Evolutionary conservation across 1,140 invertebrate species (phyloP), one percentile per base, ranked within the genome.

Genomic region (Argopecten irradians): DNA sequence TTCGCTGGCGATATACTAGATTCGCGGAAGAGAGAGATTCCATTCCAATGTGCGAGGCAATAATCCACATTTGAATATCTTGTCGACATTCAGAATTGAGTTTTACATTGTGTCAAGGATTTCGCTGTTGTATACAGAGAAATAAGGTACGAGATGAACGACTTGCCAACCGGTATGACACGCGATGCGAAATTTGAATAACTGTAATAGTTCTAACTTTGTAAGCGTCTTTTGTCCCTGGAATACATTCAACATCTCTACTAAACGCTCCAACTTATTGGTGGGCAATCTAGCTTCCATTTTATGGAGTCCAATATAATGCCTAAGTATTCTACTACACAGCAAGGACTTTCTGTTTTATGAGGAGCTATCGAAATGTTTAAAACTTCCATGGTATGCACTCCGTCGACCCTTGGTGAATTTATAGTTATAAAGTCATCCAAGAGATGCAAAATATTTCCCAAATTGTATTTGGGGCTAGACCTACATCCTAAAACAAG

Each of bases 391-490:
- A 84, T 84, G 16, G 83, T 84, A 14, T 16, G 33, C 0, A 32
- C 8, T 11, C 83, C 83, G 33, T 36, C 33, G 16, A 36, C 28
- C 11, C 22, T 22, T 84, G 28, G 83, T 33, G 33, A 3, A 84
- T 84, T 36, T 14, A 84, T 84, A 33, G 83, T 84, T 22, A 46
- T 11, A 19, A 46, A 46, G 19, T 46, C 43, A 46, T 46, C 43
- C 14, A 46, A 19, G n/a, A n/a, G n/a, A n/a, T n/a, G n/a, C n/a
- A n/a, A n/a, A n/a, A n/a, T n/a, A n/a, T n/a, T n/a, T n/a, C n/a
- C n/a, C n/a, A n/a, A n/a, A n/a, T n/a, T n/a, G n/a, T n/a, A n/a
- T 36, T 87, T 84, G 3, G 88, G 88, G 34, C 88, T 87, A 11
- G 85, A 89, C 14, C 85, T 19, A 36, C 82, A 87, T 36, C 85